Evolutionary conservation across 2,888 invertebrate genomes (phyloP), one percentile per base, ranked within the genome.

Genomic region (Lutraria lutraria): DNA sequence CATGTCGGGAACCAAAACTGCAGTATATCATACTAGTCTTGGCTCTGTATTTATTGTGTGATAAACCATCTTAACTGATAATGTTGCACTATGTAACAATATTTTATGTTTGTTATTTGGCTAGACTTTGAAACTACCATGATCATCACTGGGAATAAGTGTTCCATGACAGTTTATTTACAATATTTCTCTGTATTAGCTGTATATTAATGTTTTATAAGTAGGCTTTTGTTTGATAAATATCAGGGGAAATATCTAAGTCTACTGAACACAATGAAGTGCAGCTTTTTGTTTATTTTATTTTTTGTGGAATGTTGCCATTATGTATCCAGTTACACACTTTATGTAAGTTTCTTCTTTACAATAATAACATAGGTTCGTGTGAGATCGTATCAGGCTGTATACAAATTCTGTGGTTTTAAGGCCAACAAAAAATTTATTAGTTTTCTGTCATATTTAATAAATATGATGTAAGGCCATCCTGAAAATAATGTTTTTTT

Each of bases 241-340:
- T 25, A 68, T 21, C 63, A 68, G 43, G 43, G 43, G 43, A 43
- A 43, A 43, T 43, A 43, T 43, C 43, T 8, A 43, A 43, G 63
- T 68, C 63, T 68, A 68, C 63, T n/a, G 63, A 68, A 68, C 25
- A 68, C n/a, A 68, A 68, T 68, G n/a, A 10, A 25, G 25, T 25
- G 63, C 63, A 68, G 63, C 25, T 68, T 43, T 25, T 68, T 68
- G 63, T 68, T 68, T 68, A 68, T 68, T 68, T 25, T 68, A 68
- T 25, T 68, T n/a, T 68, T 25, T 68, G 25, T 68, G 63, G 63
- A 68, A 68, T 25, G 63, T 68, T 68, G 63, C 63, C 63, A 68
- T 68, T 25, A 68, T 25, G 63, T 68, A 68, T 68, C n/a, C 8
- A 25, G 25, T 68, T 68, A 68, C 63, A 68, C 12, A 25, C 63